Base-by-base conservation (phyloP, 2,888 invertebrate species). In the Bembecia ichneumoniformis region DNA sequence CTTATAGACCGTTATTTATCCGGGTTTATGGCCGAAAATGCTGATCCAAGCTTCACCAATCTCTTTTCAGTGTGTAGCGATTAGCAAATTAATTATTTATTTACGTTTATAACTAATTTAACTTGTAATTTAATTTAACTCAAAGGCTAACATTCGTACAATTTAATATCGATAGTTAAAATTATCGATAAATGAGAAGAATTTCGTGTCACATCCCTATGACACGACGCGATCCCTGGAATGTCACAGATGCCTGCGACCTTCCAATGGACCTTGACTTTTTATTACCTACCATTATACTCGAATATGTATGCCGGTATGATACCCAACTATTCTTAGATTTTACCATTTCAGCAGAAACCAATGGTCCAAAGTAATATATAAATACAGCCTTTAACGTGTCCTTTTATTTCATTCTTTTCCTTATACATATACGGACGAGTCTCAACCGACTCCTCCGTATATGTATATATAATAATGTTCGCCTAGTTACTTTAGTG, bases 211-310 rank as follows among this genome's bases (percentile, higher is more conserved):
- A 14, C 40, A 11, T 40, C 40, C n/a, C 44, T 44, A 44, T 16
- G 17, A 44, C 13, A 44, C 3, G 44, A 44, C 44, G 16, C 15
- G 17, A 17, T 44, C 44, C 10, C 16, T 16, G 44, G 44, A 44
- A 44, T 44, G 44, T 15, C 44, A 44, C 44, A 44, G 44, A 44
- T 44, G 44, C 44, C 44, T 17, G 16, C 44, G 44, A 44, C 44
- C 44, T 44, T 44, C 44, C 17, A 11, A 11, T 11, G 17, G 16
- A 44, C 44, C 44, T 44, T 44, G 44, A 44, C 44, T 44, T 44
- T 44, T 44, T 15, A 44, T 44, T 44, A 17, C 44, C 17, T 40
- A 40, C 40, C 40, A 40, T 40, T 40, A 40, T 40, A 40, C 40
- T 40, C 40, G 13, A 14, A 40, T 40, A 14, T 40, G 40, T 40